Evolutionary conservation across 2,797 vertebrate species (phyloP), one percentile per base, ranked within the genome.

Genomic region (Allobates femoralis): DNA sequence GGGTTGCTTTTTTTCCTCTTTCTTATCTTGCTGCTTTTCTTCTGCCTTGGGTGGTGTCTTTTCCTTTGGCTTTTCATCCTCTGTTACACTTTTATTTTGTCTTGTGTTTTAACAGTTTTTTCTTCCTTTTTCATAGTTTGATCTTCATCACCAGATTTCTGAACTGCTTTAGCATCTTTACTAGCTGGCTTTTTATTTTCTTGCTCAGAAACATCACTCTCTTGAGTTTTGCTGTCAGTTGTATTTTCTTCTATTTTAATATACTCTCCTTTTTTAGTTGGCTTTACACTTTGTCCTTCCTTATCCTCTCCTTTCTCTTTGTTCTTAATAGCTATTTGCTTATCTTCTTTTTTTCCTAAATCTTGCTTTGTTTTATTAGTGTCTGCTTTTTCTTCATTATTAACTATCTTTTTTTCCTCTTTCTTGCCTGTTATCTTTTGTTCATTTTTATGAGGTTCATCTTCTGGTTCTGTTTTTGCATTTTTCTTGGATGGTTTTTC

Each of bases 161-260:
- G 90, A 90, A 0, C 90, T 92, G 0, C 75, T 3, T 89, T 78
- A 50, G 56, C 50, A 74, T 85, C 77, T 53, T 89, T 89, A 0
- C 94, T 93, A 30, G 92, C 93, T 90, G 94, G 92, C 15, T 91
- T 89, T 81, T 67, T 81, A 12, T 50, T 50, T 88, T 94, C 87
- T 62, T 90, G 91, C 37, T 92, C 89, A 4, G 91, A 88, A 30
- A 89, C 90, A 6, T 14, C 62, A 0, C 85, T 85, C 0, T 90
- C 86, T 64, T 89, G 88, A 37, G 83, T 86, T 15, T 86, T 89
- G 30, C 88, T 90, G 0, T 3, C 69, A 1, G 91, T 92, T 60
- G 89, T 90, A 0, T 94, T 74, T 55, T 60, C 91, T 0, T 91
- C 93, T 0, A 90, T 91, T 32, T 87, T 83, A 5, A 37, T 18